Base-by-base conservation (phyloP, 2,113 vertebrate genomes). In the Pygoscelis antarcticus region DNA sequence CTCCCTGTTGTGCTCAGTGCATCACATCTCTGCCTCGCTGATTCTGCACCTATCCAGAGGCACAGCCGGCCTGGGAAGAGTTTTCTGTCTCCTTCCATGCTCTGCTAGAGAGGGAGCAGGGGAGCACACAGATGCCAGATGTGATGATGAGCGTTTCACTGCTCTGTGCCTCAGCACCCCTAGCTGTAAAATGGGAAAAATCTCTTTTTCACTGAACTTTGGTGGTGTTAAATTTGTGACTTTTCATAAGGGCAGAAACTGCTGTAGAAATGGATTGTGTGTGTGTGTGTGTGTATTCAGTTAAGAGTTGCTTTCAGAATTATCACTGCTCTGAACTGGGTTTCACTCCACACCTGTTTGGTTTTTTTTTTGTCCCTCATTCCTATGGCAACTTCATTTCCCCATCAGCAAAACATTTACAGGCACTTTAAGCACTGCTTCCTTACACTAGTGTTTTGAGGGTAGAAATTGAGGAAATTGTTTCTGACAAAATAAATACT, bases 301-400 rank as follows among this genome's bases (percentile, higher is more conserved):
- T 60, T 83, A 70, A 74, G 34, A 65, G 8, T 74, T 1, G 0
- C 46, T 81, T 89, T n/a, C 61, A 87, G 68, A 78, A 29, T 75
- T 55, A 32, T 23, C 13, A 27, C 15, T 51, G 5, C 18, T 83
- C 51, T 62, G 62, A 77, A 16, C 26, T 51, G 17, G 6, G 18
- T 40, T 81, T 77, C 14, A 5, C 7, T 55, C 15, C 9, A 25
- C 1, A 8, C 27, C 2, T 4, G 0, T 2, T 6, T 36, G 36
- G 36, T 36, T 38, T 23, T 40, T 38, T 23, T 84, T 69, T 78
- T 21, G 4, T 38, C 26, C 36, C 18, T 51, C 5, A 26, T 47
- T 92, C 51, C 42, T 75, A 15, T 23, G 44, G 13, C 19, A 75
- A 5, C 10, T 51, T 62, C 40, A 6, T 49, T 70, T 84, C 30